A percentile compares a stretch with the other conserved stretches of the same genome.
These are phyloP conservation scores for Caretta caretta DNA, from an alignment of 2,113 vertebrate species.

Conservation along the genomic window DNA sequence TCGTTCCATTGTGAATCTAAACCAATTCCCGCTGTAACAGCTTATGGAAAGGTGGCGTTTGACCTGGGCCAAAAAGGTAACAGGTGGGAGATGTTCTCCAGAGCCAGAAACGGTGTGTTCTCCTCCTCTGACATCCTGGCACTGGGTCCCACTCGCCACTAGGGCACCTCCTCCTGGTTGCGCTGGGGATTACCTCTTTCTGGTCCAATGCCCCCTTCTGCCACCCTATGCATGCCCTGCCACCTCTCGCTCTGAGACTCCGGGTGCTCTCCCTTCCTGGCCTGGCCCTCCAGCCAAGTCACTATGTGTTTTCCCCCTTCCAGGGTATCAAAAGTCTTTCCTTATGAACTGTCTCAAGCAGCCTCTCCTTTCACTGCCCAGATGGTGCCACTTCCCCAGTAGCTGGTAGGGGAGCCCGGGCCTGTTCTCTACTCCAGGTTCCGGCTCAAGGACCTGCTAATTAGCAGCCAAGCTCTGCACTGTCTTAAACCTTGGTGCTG, in stretches of 20 bases:
- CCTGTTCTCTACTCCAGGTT: neutral
- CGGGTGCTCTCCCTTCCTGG: neutral
- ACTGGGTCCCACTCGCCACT: neutral
- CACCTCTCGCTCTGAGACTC: neutral
- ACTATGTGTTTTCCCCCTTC: neutral
- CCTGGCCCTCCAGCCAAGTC: neutral
- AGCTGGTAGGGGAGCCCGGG: neutral
- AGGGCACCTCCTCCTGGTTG: neutral
- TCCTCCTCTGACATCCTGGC: slow-evolving; percentile 31
- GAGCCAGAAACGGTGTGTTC: neutral
- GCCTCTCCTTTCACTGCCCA: neutral
- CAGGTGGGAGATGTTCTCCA: neutral
- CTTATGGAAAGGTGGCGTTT: neutral
- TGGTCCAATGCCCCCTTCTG: neutral
- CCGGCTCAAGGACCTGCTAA: neutral
- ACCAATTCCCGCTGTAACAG: neutral
- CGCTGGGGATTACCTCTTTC: neutral
- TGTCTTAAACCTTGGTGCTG: neutral
- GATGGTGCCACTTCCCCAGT: neutral
- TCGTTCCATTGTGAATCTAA: neutral
- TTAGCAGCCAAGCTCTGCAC: neutral
- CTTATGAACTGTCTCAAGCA: neutral
- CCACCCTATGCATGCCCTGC: neutral
- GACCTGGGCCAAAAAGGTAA: neutral
- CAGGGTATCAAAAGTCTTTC: neutral